These are phyloP conservation scores for Psittacula derbiana DNA, from an alignment of 2,797 vertebrate species.

Conservation along the genomic window DNA sequence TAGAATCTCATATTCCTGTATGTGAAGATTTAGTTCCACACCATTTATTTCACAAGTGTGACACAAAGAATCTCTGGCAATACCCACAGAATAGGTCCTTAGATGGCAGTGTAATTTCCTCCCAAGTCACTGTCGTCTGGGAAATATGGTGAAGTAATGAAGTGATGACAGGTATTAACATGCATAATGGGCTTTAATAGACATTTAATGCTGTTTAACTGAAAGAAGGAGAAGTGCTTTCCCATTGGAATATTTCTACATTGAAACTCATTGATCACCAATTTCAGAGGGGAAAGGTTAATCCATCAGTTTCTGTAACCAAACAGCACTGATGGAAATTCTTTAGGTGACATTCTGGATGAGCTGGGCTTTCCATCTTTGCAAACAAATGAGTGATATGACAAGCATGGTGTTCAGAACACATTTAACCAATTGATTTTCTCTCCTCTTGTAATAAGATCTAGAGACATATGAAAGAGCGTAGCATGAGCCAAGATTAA, in stretches of 20 bases:
- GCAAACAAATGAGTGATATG: conserved; percentile 98
- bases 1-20: neutral
- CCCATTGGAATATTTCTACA: conserved; percentile 78
- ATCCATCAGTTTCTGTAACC: conserved; percentile 89
- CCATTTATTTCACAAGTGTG: conserved; percentile 31
- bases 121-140: conserved; percentile 54
- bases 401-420: conserved; percentile 89
- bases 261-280: conserved; percentile 88
- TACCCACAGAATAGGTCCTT: conserved; percentile 42
- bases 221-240: conserved; percentile 67
- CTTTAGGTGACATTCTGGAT: conserved; percentile 89
- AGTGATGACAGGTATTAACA: conserved; percentile 82
- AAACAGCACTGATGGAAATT: conserved; percentile 82
- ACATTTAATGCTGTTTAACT: conserved; percentile 78
- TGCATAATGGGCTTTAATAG: conserved; percentile 79
- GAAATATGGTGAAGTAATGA: conserved; percentile 71
- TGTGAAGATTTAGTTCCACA: conserved; percentile 50
- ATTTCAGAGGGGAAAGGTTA: conserved; percentile 83
- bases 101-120: conserved; percentile 55
- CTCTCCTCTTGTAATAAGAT: conserved; percentile 94
- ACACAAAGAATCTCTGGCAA: conserved; percentile 40
- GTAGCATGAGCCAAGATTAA: conserved; percentile 75
- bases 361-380: conserved; percentile 85
- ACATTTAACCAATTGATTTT: conserved; percentile 98
- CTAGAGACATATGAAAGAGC: conserved; percentile 89